Conservation (phyloP, 92 coral and sea anemone species). For the Virgularia gustaviana region DNA sequence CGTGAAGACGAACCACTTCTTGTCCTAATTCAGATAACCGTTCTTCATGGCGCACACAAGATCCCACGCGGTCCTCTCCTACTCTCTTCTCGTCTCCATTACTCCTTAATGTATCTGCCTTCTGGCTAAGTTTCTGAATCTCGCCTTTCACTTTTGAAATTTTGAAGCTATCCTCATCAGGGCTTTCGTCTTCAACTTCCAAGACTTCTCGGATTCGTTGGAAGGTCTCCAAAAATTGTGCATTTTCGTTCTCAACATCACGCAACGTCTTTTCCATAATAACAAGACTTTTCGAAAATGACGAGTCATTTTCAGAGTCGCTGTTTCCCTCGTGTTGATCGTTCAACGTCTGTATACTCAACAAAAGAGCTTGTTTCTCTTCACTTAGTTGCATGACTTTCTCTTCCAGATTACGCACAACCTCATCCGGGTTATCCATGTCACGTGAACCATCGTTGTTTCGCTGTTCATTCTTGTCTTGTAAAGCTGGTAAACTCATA, state of each 20-base stretch:
- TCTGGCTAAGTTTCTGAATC: conserved; percentile 10
- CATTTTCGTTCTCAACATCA: conserved; percentile 17
- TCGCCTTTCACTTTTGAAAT: conserved; percentile 69
- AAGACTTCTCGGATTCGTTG: conserved; percentile 26
- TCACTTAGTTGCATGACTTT: conserved; percentile 14
- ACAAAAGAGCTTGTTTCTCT: conserved; percentile 19
- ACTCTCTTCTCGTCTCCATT: not conserved
- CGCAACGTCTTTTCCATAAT: conserved; percentile 21
- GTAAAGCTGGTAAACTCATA: conserved; percentile 21
- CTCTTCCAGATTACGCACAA: conserved; percentile 16
- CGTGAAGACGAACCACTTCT: conserved; percentile 77
- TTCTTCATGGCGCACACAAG: conserved; percentile 20
- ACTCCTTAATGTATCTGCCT: not conserved
- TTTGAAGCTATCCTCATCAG: not conserved
- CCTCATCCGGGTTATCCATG: not conserved
- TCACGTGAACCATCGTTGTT: not conserved
- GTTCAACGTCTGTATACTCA: conserved; percentile 12
- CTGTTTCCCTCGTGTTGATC: not conserved
- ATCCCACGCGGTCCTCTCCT: not conserved
- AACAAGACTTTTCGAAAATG: not conserved
- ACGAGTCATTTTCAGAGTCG: not conserved
- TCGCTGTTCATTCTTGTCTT: not conserved
- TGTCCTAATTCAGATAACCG: conserved; percentile 64
- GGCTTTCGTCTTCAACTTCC: not conserved
- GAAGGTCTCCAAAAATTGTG: conserved; percentile 3